These are phyloP conservation scores for Threskiornis aethiopicus DNA, from an alignment of 2,797 vertebrate species.

Conservation along the genomic window DNA sequence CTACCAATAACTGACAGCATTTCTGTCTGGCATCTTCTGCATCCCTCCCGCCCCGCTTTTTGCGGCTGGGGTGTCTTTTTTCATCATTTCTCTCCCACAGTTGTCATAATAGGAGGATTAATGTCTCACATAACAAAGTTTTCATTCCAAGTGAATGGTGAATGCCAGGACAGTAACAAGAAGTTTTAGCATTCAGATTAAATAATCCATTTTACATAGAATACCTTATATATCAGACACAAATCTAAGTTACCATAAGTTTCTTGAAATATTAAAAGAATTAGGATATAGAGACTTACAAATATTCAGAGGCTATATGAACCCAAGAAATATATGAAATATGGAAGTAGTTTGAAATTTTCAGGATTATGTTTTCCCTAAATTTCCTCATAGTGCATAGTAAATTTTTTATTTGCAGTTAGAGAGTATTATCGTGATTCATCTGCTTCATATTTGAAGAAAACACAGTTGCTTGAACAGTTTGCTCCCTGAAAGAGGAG, in stretches of 20 bases:
- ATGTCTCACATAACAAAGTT: neutral
- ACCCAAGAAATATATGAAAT: neutral
- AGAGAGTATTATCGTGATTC: neutral
- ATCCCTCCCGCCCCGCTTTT: neutral
- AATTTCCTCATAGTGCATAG: neutral
- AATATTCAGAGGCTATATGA: neutral
- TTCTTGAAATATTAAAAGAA: neutral
- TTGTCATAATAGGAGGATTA: neutral
- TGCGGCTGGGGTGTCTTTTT: neutral
- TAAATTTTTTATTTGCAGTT: slow-evolving; percentile 30
- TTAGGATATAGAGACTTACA: neutral
- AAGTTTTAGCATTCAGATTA: neutral
- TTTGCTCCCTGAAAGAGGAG: neutral
- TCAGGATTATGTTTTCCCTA: neutral
- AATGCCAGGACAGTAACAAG: neutral
- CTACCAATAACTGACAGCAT: neutral
- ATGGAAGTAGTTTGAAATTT: neutral
- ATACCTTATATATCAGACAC: neutral
- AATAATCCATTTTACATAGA: neutral
- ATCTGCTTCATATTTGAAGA: neutral
- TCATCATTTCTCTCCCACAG: neutral
- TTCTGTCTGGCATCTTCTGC: neutral
- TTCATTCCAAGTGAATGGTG: neutral
- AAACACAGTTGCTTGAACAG: neutral
- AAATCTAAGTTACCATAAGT: neutral